phyloP scores from a whole-genome alignment of 2,113 vertebrate genomes.

The Capra hircus region DNA sequence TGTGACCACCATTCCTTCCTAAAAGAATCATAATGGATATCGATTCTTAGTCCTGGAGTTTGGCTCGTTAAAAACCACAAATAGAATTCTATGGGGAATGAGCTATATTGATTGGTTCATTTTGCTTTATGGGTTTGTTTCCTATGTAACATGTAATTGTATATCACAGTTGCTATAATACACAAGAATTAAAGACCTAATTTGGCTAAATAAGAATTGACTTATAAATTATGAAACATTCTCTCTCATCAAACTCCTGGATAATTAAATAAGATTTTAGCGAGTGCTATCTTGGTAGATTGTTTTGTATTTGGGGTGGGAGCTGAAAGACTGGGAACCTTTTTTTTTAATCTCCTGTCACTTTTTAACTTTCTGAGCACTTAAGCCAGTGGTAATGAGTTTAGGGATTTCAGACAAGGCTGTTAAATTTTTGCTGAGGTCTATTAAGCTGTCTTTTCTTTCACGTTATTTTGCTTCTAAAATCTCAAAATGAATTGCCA shows the following conservation, averaged over 20 bases:
- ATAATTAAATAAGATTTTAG: constrained; percentile 62
- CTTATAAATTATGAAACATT: constrained; percentile 70
- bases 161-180: constrained; percentile 68
- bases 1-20: constrained; percentile 29
- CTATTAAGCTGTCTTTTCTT: constrained; percentile 40
- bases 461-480: constrained; percentile 30
- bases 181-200: constrained; percentile 69
- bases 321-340: background rate
- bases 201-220: constrained; percentile 64
- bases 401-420: constrained; percentile 31
- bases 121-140: constrained; percentile 71
- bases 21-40: constrained; percentile 59
- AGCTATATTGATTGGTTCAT: constrained; percentile 60
- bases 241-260: constrained; percentile 43
- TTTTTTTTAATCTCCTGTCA: background rate
- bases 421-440: constrained; percentile 43
- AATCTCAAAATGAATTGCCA: constrained; percentile 2
- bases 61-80: constrained; percentile 64
- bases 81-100: constrained; percentile 48
- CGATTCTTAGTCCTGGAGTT: constrained; percentile 64
- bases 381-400: constrained; percentile 28
- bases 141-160: constrained; percentile 69
- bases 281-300: constrained; percentile 30
- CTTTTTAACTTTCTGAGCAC: constrained; percentile 36
- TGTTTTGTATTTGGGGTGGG: background rate